These are phyloP conservation scores for Platygyra sinensis DNA, from an alignment of 64 coral and sea anemone genomes.

Conservation along the genomic window DNA sequence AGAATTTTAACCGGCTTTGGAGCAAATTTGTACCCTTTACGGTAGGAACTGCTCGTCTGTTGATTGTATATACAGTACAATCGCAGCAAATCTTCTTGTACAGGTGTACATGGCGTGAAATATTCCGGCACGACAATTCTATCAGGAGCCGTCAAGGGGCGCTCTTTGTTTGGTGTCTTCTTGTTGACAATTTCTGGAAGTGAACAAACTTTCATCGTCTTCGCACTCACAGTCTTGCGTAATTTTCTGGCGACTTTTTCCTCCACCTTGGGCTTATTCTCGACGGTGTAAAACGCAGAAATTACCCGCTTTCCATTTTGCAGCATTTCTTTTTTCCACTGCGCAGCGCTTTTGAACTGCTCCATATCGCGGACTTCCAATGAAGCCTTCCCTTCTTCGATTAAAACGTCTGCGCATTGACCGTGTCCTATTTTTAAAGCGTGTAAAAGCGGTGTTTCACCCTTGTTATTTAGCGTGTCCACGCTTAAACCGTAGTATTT, in stretches of 20 bases:
- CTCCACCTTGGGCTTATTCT: not conserved
- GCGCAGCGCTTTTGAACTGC: slow-evolving; percentile 51
- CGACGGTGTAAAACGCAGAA: not conserved
- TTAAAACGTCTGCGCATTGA: slow-evolving; percentile 59
- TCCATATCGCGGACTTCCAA: slow-evolving; percentile 63
- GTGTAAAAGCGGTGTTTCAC: slow-evolving; percentile 82
- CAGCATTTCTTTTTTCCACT: slow-evolving; percentile 58
- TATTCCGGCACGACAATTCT: not conserved
- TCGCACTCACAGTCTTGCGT: slow-evolving; percentile 4
- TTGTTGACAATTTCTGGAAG: not conserved
- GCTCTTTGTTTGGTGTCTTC: not conserved
- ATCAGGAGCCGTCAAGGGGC: slow-evolving; percentile 27
- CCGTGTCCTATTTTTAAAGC: slow-evolving; percentile 66
- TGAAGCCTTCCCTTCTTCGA: slow-evolving; percentile 74
- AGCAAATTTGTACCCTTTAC: slow-evolving; percentile 57
- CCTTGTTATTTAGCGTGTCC: slow-evolving; percentile 63
- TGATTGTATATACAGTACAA: slow-evolving; percentile 76
- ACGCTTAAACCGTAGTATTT: slow-evolving; percentile 62
- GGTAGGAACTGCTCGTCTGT: slow-evolving; percentile 73
- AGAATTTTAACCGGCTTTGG: slow-evolving; percentile 8
- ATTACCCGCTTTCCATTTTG: slow-evolving; percentile 6
- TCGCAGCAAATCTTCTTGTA: slow-evolving; percentile 51
- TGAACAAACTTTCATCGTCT: not conserved
- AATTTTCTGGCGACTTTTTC: not conserved
- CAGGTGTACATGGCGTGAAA: slow-evolving; percentile 38